Percentiles rank a stretch among this genome's conserved stretches.
Evolutionary conservation across 1,140 invertebrate genomes (phyloP).

Genomic region (Planococcus citri): DNA sequence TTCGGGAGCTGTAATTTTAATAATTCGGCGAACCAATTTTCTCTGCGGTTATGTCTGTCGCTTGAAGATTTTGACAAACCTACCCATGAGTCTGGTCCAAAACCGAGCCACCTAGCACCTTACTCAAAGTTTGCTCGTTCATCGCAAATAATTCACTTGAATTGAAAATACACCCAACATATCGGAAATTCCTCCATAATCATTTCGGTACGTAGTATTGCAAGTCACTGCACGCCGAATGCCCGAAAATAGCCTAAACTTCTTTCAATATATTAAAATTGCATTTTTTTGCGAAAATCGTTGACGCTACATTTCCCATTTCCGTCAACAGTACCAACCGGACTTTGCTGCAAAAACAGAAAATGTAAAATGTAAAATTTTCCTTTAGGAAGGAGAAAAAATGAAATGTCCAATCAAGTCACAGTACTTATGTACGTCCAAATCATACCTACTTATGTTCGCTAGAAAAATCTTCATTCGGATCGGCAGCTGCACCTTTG

Average conservation of each 20-base stretch:
- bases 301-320: slow-evolving; percentile 28
- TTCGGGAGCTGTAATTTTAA: too few relatives aligned
- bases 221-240: slow-evolving; percentile 86
- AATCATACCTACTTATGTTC: slow-evolving; percentile 46
- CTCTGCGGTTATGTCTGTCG: background rate
- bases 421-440: slow-evolving; percentile 21
- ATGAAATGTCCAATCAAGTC: too few relatives aligned
- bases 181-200: slow-evolving; percentile 97
- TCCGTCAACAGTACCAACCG: background rate
- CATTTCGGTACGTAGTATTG: slow-evolving; percentile 95
- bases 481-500: slow-evolving; percentile 76
- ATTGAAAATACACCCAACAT: background rate
- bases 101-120: slow-evolving; percentile 89
- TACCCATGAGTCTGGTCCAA: slow-evolving; percentile 96
- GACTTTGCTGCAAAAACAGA: background rate
- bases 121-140: slow-evolving; percentile 81
- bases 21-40: slow-evolving; percentile 1
- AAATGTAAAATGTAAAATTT: background rate
- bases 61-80: background rate
- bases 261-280: slow-evolving; percentile 93
- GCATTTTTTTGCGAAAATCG: slow-evolving; percentile 61
- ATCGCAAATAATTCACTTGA: background rate
- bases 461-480: slow-evolving; percentile 78
- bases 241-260: slow-evolving; percentile 95
- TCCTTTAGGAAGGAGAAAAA: too few relatives aligned